These are phyloP conservation scores for Xenotilapia caudafasciata DNA, from an alignment of 2,113 vertebrate species.

Conservation along the genomic window DNA sequence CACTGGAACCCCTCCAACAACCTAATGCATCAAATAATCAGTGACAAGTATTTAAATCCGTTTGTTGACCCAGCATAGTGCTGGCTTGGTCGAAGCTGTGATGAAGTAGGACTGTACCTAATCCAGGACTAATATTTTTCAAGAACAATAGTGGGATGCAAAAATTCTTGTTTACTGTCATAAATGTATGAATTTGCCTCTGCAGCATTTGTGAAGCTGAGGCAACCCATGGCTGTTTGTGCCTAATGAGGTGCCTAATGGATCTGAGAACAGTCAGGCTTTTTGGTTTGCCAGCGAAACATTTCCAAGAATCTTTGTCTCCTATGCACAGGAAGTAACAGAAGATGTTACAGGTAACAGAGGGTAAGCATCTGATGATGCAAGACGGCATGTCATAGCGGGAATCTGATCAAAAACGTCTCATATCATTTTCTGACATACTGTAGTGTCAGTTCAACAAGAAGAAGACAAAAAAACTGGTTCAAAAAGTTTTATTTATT, in stretches of 20 bases:
- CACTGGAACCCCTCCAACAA: not conserved
- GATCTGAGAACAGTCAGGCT: slow-evolving; percentile 9
- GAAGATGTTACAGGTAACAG: not conserved
- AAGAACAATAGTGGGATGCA: not conserved
- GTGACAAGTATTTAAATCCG: not conserved
- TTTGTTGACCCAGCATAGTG: not conserved
- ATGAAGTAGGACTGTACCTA: not conserved
- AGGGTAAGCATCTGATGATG: not conserved
- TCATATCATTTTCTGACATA: not conserved
- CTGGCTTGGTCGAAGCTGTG: not conserved
- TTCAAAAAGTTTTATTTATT: not conserved
- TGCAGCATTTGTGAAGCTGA: not conserved
- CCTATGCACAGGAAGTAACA: not conserved
- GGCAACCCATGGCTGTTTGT: slow-evolving; percentile 35
- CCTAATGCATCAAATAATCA: not conserved
- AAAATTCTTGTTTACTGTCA: slow-evolving; percentile 37
- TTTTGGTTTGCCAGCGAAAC: not conserved
- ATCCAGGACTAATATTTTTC: not conserved
- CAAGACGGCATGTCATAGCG: not conserved
- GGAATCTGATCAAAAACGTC: not conserved
- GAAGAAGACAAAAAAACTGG: not conserved
- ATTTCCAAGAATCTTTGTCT: slow-evolving; percentile 2
- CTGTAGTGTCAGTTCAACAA: not conserved
- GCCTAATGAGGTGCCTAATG: slow-evolving; percentile 53
- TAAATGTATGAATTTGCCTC: slow-evolving; percentile 22